Conservation (phyloP, 1,140 invertebrate species). For the Contarinia nasturtii region DNA sequence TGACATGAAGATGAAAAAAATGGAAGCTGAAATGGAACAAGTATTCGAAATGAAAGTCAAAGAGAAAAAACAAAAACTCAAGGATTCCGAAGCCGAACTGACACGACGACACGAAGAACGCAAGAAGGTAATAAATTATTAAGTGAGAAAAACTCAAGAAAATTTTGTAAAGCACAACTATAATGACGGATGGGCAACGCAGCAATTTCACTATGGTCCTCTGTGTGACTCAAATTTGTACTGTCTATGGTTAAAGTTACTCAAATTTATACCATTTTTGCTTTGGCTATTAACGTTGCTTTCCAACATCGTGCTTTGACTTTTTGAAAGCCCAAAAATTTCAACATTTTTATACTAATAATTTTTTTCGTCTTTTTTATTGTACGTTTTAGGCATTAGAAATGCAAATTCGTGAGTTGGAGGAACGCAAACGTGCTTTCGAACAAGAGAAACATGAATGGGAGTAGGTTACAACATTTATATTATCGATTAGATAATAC, state of each 20-base stretch:
- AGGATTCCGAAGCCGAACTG: slow-evolving; percentile 75
- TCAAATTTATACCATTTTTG: slow-evolving; percentile 1
- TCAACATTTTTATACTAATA: too few relatives aligned
- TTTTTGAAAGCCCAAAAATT: too few relatives aligned
- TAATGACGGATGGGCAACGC: too few relatives aligned
- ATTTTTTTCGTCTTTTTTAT: background rate
- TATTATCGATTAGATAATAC: too few relatives aligned
- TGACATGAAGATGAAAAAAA: slow-evolving; percentile 88
- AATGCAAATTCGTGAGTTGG: slow-evolving; percentile 74
- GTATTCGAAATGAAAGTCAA: slow-evolving; percentile 67
- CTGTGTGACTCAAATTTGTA: too few relatives aligned
- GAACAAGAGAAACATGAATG: slow-evolving; percentile 72
- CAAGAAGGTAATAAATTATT: slow-evolving; percentile 17
- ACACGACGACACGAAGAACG: slow-evolving; percentile 38
- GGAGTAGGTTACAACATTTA: too few relatives aligned
- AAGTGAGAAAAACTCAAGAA: background rate
- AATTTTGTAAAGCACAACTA: too few relatives aligned
- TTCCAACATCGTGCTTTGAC: too few relatives aligned
- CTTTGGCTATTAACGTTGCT: too few relatives aligned
- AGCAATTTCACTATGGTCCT: too few relatives aligned
- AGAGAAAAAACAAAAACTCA: slow-evolving; percentile 83
- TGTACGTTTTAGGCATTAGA: slow-evolving; percentile 34
- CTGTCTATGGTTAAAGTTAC: too few relatives aligned
- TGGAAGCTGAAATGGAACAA: slow-evolving; percentile 92
- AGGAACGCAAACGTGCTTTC: slow-evolving; percentile 71